A percentile compares a stretch with the other conserved stretches of the same genome.
Conservation (phyloP, 2,888 invertebrate genomes). For the Thereva nobilitata region DNA sequence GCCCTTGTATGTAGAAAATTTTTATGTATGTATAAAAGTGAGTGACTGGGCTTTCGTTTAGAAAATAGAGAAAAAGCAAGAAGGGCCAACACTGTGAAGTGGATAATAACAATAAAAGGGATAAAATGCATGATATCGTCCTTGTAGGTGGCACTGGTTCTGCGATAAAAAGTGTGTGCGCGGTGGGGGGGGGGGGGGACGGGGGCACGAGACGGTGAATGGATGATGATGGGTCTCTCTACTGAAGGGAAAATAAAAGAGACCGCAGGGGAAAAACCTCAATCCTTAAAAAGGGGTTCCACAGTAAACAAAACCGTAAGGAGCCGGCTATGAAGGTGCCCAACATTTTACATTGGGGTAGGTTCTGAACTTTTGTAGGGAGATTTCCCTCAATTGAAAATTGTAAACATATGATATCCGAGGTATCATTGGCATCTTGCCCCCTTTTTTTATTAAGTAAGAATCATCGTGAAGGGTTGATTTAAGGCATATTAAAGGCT, state of each 20-base stretch:
- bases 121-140: slow-evolving; percentile 32
- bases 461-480: too few relatives aligned
- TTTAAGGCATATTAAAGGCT: too few relatives aligned
- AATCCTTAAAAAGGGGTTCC: slow-evolving; percentile 25
- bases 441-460: too few relatives aligned
- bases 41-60: background rate
- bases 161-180: background rate
- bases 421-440: too few relatives aligned
- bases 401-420: too few relatives aligned
- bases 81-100: slow-evolving; percentile 5
- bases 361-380: slow-evolving; percentile 11
- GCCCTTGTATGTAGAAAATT: slow-evolving; percentile 2
- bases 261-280: slow-evolving; percentile 32
- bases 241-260: slow-evolving; percentile 7
- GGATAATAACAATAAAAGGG: slow-evolving; percentile 35
- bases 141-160: background rate
- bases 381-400: too few relatives aligned
- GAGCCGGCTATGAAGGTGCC: slow-evolving; percentile 27
- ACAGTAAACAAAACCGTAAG: slow-evolving; percentile 31
- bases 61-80: slow-evolving; percentile 1
- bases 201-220: slow-evolving; percentile 12
- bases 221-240: slow-evolving; percentile 11
- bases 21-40: background rate
- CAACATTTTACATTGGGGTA: slow-evolving; percentile 27
- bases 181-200: slow-evolving; percentile 14